Evolutionary conservation across 2,797 vertebrate genomes (phyloP), one percentile per base, ranked within the genome.

Genomic region (Sardinella longiceps): DNA sequence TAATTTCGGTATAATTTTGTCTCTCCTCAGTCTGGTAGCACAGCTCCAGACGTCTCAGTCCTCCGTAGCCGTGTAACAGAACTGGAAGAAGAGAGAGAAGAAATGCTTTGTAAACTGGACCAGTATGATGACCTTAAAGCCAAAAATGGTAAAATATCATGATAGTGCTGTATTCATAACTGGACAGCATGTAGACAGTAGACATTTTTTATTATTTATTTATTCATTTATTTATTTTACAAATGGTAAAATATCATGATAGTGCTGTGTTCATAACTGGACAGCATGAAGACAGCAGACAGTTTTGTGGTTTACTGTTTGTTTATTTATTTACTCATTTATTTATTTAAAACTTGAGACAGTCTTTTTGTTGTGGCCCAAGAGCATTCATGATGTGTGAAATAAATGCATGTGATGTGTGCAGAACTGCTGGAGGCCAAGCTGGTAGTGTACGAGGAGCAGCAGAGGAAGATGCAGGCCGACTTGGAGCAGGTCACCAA

Each of bases 401-500:
- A 37, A 30, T 30, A 15, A 15, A 70, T 37, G 33, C 30, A 18
- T 33, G 28, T 70, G 63, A 25, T 80, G 23, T 80, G 30, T 90
- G 12, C 48, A 98, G 97, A 96, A 84, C 94, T 96, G 86, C 92
- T 98, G 66, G 93, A 96, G 89, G 90, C 94, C 0, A 97, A 97
- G 89, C 93, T 98, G 86, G 96, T 96, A 87, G 84, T 96, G 0
- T 98, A 97, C 23, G 97, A 98, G 91, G 96, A 98, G 84, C 97
- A 98, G 77, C 97, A 98, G 89, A 95, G 96, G 88, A 97, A 96
- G 0, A 94, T 98, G 77, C 97, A 97, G 88, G 96, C 96, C 0
- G 97, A 98, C 89, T 94, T 98, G 83, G 97, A 98, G 90, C 97
- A 97, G 90, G 96, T 98, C 88, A 96, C 97, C 39, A 97, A 98